Evolutionary conservation across 1,140 invertebrate genomes (phyloP).

Genomic region (Drosophila watanabei): DNA sequence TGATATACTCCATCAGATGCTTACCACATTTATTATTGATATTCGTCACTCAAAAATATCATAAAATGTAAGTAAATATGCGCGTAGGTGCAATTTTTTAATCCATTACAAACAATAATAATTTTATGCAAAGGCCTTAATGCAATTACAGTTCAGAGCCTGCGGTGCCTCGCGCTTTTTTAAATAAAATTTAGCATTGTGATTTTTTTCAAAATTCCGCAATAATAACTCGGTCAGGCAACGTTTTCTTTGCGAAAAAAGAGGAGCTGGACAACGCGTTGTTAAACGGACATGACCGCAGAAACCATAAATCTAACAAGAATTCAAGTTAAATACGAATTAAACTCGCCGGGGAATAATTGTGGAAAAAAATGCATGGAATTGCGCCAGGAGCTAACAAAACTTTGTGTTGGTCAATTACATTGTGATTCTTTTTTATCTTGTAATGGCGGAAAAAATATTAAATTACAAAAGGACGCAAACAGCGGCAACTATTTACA

Average conservation of each 20-base stretch:
- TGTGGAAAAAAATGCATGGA: constrained; percentile 18
- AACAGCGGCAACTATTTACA: constrained; percentile 49
- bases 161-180: neutral
- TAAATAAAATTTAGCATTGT: constrained; percentile 10
- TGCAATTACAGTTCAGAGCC: constrained; percentile 15
- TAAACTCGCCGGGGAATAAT: constrained; percentile 22
- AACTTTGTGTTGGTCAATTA: constrained; percentile 46
- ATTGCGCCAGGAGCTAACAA: constrained; percentile 37
- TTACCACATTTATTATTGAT: neutral
- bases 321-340: constrained; percentile 60
- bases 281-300: constrained; percentile 46
- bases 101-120: neutral
- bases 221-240: neutral
- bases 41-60: neutral
- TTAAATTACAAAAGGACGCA: constrained; percentile 44
- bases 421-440: constrained; percentile 18
- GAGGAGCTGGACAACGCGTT: neutral
- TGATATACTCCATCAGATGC: neutral
- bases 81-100: neutral
- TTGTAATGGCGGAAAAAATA: constrained; percentile 36
- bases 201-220: constrained; percentile 18
- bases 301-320: constrained; percentile 57
- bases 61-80: neutral
- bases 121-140: constrained; percentile 10
- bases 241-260: constrained; percentile 4